These are phyloP conservation scores for Thryonomys swinderianus DNA, from an alignment of 2,113 vertebrate species.

Conservation along the genomic window DNA sequence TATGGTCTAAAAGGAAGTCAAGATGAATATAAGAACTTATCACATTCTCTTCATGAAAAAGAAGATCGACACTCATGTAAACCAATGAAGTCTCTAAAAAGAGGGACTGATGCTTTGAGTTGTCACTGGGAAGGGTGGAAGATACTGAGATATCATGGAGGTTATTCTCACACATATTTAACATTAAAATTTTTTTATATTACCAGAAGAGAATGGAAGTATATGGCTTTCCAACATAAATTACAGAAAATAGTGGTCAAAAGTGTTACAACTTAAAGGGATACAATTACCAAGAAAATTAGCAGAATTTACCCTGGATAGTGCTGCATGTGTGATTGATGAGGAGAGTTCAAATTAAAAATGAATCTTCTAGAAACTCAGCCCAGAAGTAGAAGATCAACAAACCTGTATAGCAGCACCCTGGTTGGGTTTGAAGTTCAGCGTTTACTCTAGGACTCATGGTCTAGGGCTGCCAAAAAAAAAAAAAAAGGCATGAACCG, in stretches of 20 bases:
- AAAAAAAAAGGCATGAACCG: neutral
- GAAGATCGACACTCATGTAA: neutral
- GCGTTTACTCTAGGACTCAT: neutral
- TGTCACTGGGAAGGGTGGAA: neutral
- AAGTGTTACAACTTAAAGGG: neutral
- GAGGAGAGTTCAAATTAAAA: neutral
- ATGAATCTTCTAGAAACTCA: neutral
- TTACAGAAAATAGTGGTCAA: conserved; percentile 47
- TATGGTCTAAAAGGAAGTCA: neutral
- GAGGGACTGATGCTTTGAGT: neutral
- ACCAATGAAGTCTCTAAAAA: neutral
- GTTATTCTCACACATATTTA: neutral
- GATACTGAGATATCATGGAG: neutral
- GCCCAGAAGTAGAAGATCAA: neutral
- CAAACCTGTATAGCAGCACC: too few relatives aligned
- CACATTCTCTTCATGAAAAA: neutral
- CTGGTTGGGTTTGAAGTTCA: neutral
- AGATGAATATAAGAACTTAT: neutral
- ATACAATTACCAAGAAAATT: conserved; percentile 52
- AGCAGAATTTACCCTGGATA: neutral
- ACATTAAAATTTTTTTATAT: conserved; percentile 35
- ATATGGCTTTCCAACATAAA: conserved; percentile 37
- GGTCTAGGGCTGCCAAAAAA: neutral
- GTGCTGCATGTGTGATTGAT: neutral
- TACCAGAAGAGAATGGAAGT: conserved; percentile 27